Evolutionary conservation across 2,113 vertebrate species (phyloP), one percentile per base, ranked within the genome.

Genomic region (Mormoops blainvillei): DNA sequence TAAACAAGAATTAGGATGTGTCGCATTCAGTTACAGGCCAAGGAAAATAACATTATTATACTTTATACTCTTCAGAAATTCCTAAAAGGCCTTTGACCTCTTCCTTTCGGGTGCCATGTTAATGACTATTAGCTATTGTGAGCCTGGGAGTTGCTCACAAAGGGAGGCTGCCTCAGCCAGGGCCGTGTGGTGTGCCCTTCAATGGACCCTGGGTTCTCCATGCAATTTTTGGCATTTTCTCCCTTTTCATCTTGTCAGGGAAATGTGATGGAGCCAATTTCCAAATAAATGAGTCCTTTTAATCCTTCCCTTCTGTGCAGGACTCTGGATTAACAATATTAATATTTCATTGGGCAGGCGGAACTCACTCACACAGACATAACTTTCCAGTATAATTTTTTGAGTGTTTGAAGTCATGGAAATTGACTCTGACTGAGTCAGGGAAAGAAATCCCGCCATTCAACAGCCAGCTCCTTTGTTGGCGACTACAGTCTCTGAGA

Each of bases 291-390:
- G 48, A 48, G 20, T 48, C 63, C 45, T 89, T 20, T 67, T 41
- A 90, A 92, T 82, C 19, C 6, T 85, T 18, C 14, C 26, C 80
- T n/a, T 97, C 89, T 96, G 36, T 94, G 89, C 24, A 43, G 88
- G 50, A 38, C 54, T 28, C 5, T 65, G 6, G 33, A 54, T 82
- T 48, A 9, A 52, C 28, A 31, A 15, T 48, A 45, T 36, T 73
- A 56, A 77, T 61, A 65, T 36, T 65, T 43, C 3, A 65, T 33
- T 61, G 68, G 36, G 73, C 16, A 43, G 12, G 22, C 56, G 68
- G 85, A 84, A 43, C 11, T 48, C 16, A 65, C 10, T 83, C 36
- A 43, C 65, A 41, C 52, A 77, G 6, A 19, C 15, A 80, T 80
- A 31, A 7, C 33, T 50, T 80, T n/a, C 19, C n/a, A 56, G 56